These are phyloP conservation scores for Nephrotoma guestfalica DNA, from an alignment of 2,888 invertebrate species.

Conservation along the genomic window DNA sequence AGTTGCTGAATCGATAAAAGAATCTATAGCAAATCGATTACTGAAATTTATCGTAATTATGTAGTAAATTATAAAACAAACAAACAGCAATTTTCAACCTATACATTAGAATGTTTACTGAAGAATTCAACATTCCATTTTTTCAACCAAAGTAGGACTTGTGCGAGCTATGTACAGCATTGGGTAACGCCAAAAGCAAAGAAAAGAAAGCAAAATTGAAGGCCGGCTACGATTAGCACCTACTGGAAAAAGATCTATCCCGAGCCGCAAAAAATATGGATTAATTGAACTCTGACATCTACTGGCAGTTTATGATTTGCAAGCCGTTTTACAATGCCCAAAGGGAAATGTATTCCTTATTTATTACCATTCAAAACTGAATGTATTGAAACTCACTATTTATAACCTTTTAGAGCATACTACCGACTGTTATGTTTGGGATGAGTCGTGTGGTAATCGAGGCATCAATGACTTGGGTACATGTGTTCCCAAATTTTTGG, in stretches of 20 bases:
- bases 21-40: too few relatives aligned
- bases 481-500: constrained; percentile 20
- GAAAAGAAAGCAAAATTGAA: constrained; percentile 12
- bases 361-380: constrained; percentile 21
- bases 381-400: constrained; percentile 20
- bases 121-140: too few relatives aligned
- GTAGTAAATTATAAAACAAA: neutral
- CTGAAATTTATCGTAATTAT: too few relatives aligned
- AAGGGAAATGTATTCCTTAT: constrained; percentile 19
- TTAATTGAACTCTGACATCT: constrained; percentile 14
- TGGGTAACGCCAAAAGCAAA: neutral
- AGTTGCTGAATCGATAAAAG: too few relatives aligned
- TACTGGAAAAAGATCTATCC: constrained; percentile 15
- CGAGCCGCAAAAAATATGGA: constrained; percentile 13
- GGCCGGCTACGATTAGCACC: constrained; percentile 16
- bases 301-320: constrained; percentile 18
- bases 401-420: constrained; percentile 16
- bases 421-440: constrained; percentile 21
- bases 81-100: neutral
- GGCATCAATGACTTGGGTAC: constrained; percentile 22
- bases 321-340: constrained; percentile 20
- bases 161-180: neutral
- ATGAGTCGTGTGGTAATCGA: constrained; percentile 20
- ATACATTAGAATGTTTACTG: too few relatives aligned
- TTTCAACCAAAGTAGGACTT: too few relatives aligned